Base-by-base conservation (phyloP, 2,797 vertebrate genomes). In the Acridotheres tristis region DNA sequence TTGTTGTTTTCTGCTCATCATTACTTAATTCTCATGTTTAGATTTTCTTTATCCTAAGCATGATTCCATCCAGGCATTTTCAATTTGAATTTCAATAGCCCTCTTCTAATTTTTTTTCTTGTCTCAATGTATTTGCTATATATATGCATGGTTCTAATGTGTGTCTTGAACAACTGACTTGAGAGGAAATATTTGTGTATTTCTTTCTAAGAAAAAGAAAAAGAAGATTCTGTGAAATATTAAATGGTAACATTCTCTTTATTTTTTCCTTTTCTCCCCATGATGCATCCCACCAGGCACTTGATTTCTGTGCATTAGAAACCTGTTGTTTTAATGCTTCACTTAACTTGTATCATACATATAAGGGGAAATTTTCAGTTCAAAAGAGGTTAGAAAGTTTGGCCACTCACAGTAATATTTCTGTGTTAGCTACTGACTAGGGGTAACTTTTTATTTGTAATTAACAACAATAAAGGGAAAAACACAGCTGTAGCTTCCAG, bases 191-290 rank as follows among this genome's bases (percentile, higher is more conserved):
- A 59, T 9, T 11, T 53, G 6, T 47, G 11, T 19, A 7, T 30
- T 13, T 40, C 16, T 85, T 80, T 40, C 47, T 23, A 36, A 57
- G 22, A 48, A 73, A 93, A 85, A 63, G 4, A 69, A 77, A 19
- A 9, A 66, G 21, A 73, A 19, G 9, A 43, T 36, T 55, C 18
- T 59, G 14, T 30, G 21, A 74, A 55, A 76, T 63, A 38, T 42
- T 23, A 67, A 55, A 71, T 6, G 0, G 3, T 5, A 59, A 40
- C 0, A 1, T 38, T 26, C 1, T 30, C 8, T 51, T 27, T 20
- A 4, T 26, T 53, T 62, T 59, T 27, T 19, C 3, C 29, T 47
- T 54, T 5, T 40, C 67, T 45, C 15, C 9, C 5, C 5, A 23
- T 25, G 7, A 3, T n/a, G 8, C 55, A 63, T 36, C 9, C 17